phyloP scores from a whole-genome alignment of 2,113 vertebrate genomes.

The Macquaria ambigua region DNA sequence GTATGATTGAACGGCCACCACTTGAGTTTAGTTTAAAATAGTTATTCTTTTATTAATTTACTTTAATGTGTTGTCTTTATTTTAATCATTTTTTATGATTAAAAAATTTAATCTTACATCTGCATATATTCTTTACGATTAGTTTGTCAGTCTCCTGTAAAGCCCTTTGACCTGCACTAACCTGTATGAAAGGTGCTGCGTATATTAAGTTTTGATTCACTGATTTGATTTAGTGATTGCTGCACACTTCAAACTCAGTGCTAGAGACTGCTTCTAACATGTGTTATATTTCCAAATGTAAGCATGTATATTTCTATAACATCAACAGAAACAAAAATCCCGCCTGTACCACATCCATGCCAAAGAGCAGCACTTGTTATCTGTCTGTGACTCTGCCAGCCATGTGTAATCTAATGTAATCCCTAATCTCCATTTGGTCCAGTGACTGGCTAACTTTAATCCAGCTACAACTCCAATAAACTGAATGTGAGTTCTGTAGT shows the following conservation, averaged over 20 bases:
- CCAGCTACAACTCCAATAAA: constrained; percentile 64
- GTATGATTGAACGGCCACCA: neutral
- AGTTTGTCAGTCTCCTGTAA: neutral
- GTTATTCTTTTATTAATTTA: neutral
- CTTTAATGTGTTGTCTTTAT: neutral
- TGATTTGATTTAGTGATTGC: neutral
- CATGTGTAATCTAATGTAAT: constrained; percentile 72
- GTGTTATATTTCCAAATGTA: neutral
- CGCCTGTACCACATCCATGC: neutral
- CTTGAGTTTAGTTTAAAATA: neutral
- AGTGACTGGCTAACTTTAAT: constrained; percentile 69
- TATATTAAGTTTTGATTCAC: neutral
- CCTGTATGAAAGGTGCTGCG: neutral
- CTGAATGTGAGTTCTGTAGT: constrained; percentile 55
- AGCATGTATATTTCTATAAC: neutral
- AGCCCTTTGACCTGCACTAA: too few species aligned
- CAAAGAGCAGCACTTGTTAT: constrained; percentile 35
- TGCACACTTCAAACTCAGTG: neutral
- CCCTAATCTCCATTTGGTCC: constrained; percentile 71
- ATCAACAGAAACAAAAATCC: neutral
- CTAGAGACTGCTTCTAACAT: neutral
- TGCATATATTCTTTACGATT: neutral
- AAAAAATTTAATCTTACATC: neutral
- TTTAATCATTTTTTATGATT: neutral
- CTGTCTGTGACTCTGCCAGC: constrained; percentile 30